These are phyloP conservation scores for Alentia gelatinosa DNA, from an alignment of 2,888 invertebrate genomes.

Conservation along the genomic window DNA sequence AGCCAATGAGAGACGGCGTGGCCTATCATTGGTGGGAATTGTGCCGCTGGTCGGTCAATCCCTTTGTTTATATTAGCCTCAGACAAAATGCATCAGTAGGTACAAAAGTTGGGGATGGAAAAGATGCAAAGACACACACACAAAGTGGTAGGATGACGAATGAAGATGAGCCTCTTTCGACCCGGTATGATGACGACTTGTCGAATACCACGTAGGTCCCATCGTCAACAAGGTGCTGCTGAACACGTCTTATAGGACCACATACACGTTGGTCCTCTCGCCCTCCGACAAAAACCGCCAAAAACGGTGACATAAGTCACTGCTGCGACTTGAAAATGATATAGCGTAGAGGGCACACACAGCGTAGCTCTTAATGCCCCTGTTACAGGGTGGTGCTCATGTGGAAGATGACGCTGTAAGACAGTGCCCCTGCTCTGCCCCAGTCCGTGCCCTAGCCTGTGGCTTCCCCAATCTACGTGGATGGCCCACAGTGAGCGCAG, in stretches of 20 bases:
- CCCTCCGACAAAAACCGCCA: constrained; percentile 35
- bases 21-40: constrained; percentile 37
- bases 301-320: constrained; percentile 10
- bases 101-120: not conserved
- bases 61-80: constrained; percentile 10
- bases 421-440: constrained; percentile 2
- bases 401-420: not conserved
- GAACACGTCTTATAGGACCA: not conserved
- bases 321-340: constrained; percentile 6
- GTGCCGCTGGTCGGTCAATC: not conserved
- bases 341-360: constrained; percentile 29
- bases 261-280: not conserved
- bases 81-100: not conserved
- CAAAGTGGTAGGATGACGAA: not conserved
- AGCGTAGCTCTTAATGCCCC: not conserved
- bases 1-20: constrained; percentile 38
- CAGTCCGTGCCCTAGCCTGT: constrained; percentile 8
- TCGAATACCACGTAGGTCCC: not conserved
- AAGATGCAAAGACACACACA: not conserved
- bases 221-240: constrained; percentile 11
- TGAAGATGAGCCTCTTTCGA: not conserved
- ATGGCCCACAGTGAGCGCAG: not conserved
- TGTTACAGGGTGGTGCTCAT: not conserved
- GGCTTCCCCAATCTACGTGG: not conserved
- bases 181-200: not conserved